A percentile compares a stretch with the other conserved stretches of the same genome.
Conservation (phyloP, 2,113 vertebrate genomes). For the Ovibos moschatus region DNA sequence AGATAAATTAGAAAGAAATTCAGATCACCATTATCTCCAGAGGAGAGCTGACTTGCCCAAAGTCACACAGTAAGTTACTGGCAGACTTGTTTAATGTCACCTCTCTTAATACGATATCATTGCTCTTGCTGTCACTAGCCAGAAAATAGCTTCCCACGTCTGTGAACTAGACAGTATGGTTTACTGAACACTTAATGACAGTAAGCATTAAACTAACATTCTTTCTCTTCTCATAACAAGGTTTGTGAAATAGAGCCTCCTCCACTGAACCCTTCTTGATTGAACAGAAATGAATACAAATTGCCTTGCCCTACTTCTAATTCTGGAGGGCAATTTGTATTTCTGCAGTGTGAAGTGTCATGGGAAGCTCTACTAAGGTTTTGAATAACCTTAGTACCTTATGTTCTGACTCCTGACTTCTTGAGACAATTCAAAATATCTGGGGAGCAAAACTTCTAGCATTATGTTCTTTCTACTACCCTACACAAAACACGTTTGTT, state of each 20-base stretch:
- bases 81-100: slow-evolving; percentile 48
- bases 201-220: slow-evolving; percentile 42
- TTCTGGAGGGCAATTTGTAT: slow-evolving; percentile 30
- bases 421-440: background rate
- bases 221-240: slow-evolving; percentile 53
- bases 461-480: background rate
- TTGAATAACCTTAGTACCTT: background rate
- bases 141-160: slow-evolving; percentile 32
- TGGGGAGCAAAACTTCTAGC: background rate
- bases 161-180: slow-evolving; percentile 52
- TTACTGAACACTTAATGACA: slow-evolving; percentile 58
- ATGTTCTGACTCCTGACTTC: background rate
- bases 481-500: background rate
- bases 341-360: background rate
- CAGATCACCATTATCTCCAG: background rate
- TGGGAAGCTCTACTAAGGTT: background rate
- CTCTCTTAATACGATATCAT: slow-evolving; percentile 21
- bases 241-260: slow-evolving; percentile 49
- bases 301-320: slow-evolving; percentile 44
- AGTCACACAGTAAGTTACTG: slow-evolving; percentile 45
- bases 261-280: slow-evolving; percentile 40
- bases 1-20: slow-evolving; percentile 23
- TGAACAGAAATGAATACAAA: slow-evolving; percentile 68
- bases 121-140: slow-evolving; percentile 40
- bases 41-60: slow-evolving; percentile 14